A percentile compares a stretch with the other conserved stretches of the same genome.
phyloP scores from a whole-genome alignment of 2,888 invertebrate species.

The Morinoia aosen region DNA sequence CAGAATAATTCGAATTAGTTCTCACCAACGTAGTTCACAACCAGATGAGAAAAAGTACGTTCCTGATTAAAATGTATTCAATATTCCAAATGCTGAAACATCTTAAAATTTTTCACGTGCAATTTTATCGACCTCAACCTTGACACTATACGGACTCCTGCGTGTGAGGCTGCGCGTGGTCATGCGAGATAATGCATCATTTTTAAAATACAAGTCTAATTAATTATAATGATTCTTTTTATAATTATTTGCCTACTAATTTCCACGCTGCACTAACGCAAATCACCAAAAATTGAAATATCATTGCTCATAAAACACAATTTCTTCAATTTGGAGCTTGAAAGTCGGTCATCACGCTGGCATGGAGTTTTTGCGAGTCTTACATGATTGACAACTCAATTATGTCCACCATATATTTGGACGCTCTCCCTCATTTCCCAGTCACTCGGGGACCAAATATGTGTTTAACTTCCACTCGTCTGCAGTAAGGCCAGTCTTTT shows the following conservation, averaged over 20 bases:
- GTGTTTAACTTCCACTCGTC: not conserved
- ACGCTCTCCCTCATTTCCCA: not conserved
- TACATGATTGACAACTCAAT: not conserved
- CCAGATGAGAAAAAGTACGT: not conserved
- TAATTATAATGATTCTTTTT: not conserved
- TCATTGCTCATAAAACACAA: not conserved
- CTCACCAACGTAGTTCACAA: too few species aligned
- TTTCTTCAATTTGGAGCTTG: not conserved
- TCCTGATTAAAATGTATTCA: not conserved
- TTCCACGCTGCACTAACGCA: not conserved
- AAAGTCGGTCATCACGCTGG: not conserved
- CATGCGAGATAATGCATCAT: not conserved
- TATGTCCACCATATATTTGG: not conserved
- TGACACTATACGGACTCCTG: not conserved
- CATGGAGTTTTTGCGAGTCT: not conserved
- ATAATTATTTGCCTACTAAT: not conserved
- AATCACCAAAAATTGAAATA: not conserved
- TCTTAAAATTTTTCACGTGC: not conserved
- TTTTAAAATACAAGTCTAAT: not conserved
- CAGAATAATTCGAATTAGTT: not conserved
- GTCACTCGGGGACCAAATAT: not conserved
- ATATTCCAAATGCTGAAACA: not conserved
- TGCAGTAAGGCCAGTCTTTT: not conserved
- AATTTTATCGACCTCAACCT: not conserved
- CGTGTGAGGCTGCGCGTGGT: not conserved